Base-by-base conservation (phyloP, 2,113 vertebrate genomes). In the Sylvietta virens region DNA sequence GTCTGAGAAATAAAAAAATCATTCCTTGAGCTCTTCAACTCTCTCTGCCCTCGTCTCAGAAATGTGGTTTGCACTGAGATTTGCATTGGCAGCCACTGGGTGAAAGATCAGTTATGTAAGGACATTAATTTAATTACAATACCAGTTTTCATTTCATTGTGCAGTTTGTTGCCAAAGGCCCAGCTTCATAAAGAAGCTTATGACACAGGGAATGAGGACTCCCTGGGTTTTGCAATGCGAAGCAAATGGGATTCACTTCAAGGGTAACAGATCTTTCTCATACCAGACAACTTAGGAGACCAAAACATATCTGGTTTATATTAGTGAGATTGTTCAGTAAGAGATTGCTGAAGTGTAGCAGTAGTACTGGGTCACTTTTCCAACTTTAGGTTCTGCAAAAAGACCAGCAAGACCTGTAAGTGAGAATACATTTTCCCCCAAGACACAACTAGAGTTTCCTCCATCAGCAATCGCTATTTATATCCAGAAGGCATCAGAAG, bases 91-190 rank as follows among this genome's bases (percentile, higher is more conserved):
- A n/a, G 79, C 40, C 61, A 65, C 28, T 42, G 60, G 71, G 82
- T 88, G 64, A 92, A 90, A 85, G 88, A 92, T 70, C 71, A 70
- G 37, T 90, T 96, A 92, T 14, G 71, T 83, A 86, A 94, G 45
- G 33, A 65, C 33, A 10, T 15, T 71, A 71, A 44, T 88, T 94
- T 82, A 82, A 57, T 61, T 61, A 76, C 31, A 54, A 57, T 45
- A n/a, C 20, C 5, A 24, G 45, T 42, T 94, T 73, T 66, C 35
- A 50, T 86, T 88, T 65, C 13, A 27, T 21, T 31, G 26, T 47
- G 19, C 24, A 5, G 15, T 9, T 13, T 72, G 12, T 79, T 76
- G 70, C 64, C 66, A 77, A 69, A 88, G 51, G 31, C 27, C 9
- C 57, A 50, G 39, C 61, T 89, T 71, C 33, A 4, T 40, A n/a